phyloP scores from a whole-genome alignment of 2,797 vertebrate genomes.

The Sebastes elongatus region DNA sequence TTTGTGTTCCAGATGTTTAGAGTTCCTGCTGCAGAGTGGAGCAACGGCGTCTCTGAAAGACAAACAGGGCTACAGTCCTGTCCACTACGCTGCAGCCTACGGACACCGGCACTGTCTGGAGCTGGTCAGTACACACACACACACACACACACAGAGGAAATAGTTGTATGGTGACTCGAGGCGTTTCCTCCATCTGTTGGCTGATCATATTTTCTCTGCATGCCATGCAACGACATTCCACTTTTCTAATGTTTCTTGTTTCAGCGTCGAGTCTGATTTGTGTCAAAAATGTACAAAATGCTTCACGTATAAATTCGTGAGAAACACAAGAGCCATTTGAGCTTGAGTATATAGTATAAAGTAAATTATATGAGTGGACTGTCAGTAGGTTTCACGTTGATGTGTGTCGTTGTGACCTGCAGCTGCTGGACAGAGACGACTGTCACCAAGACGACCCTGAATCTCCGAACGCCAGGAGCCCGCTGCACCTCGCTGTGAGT shows the following conservation, averaged over 20 bases:
- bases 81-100: slow-evolving; percentile 97
- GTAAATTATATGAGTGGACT: neutral
- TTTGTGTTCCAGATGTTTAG: slow-evolving; percentile 87
- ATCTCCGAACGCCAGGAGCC: slow-evolving; percentile 85
- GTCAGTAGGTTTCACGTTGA: neutral
- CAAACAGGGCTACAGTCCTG: slow-evolving; percentile 92
- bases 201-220: slow-evolving; percentile 1
- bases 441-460: slow-evolving; percentile 85
- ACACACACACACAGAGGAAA: slow-evolving; percentile 15
- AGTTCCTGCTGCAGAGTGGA: slow-evolving; percentile 93
- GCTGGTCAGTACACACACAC: slow-evolving; percentile 85
- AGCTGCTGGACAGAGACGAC: slow-evolving; percentile 92
- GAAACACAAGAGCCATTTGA: neutral
- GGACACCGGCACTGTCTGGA: slow-evolving; percentile 95
- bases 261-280: neutral
- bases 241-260: neutral
- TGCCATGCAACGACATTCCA: neutral
- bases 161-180: slow-evolving; percentile 8
- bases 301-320: neutral
- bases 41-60: slow-evolving; percentile 91
- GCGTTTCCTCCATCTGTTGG: slow-evolving; percentile 24
- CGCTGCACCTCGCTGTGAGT: slow-evolving; percentile 96
- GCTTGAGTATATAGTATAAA: neutral
- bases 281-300: neutral
- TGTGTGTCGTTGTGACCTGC: slow-evolving; percentile 32